Conservation (phyloP, 2,797 vertebrate genomes). For the Tolypeutes matacus region DNA sequence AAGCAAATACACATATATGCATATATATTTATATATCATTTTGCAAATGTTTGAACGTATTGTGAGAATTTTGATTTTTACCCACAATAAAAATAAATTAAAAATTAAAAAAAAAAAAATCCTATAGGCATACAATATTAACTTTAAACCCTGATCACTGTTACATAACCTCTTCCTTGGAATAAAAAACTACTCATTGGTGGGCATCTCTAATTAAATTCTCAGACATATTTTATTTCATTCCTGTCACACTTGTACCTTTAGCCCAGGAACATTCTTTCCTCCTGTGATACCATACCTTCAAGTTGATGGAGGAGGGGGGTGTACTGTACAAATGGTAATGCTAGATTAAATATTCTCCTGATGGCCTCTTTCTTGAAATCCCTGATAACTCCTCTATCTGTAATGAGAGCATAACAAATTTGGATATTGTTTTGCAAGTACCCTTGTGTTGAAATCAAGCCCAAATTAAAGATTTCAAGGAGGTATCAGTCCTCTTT, state of each 20-base stretch:
- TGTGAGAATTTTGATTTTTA: too few species aligned
- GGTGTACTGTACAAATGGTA: background rate
- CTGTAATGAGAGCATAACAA: slow-evolving; percentile 12
- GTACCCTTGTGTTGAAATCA: background rate
- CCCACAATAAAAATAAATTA: too few species aligned
- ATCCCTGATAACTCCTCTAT: background rate
- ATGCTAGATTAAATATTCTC: background rate
- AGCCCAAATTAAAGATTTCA: slow-evolving; percentile 3
- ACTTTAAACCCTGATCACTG: background rate
- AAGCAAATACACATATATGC: too few species aligned
- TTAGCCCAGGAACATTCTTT: background rate
- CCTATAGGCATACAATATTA: background rate
- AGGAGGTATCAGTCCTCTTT: background rate
- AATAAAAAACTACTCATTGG: background rate
- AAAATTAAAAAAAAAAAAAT: background rate
- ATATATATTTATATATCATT: too few species aligned
- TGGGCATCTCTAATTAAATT: background rate
- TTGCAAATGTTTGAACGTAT: too few species aligned
- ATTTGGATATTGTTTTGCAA: background rate
- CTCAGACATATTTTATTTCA: background rate
- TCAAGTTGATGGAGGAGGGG: background rate
- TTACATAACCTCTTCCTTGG: background rate
- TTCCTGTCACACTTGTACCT: background rate
- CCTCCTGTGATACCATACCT: background rate
- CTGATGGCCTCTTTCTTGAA: background rate